Evolutionary conservation across 2,113 vertebrate species (phyloP).

Genomic region (Glareola pratincola): DNA sequence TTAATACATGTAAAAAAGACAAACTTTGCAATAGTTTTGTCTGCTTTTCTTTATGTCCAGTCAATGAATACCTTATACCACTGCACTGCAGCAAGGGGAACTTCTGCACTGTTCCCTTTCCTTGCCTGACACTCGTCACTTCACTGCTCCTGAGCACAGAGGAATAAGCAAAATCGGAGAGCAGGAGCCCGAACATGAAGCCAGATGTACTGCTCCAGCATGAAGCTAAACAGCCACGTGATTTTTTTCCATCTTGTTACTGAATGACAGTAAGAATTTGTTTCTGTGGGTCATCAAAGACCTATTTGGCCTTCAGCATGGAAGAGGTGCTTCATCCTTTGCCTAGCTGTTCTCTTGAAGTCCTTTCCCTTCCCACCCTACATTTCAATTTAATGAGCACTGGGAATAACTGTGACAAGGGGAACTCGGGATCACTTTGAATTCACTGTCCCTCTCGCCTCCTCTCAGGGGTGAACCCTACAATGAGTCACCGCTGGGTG

Average conservation of each 20-base stretch:
- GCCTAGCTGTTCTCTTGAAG: neutral
- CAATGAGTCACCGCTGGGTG: neutral
- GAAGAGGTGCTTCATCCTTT: neutral
- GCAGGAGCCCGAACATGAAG: fast-evolving
- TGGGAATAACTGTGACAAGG: neutral
- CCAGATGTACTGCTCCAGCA: neutral
- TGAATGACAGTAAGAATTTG: neutral
- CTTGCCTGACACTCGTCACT: neutral
- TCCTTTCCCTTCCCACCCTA: neutral
- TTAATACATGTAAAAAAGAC: neutral
- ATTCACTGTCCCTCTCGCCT: neutral
- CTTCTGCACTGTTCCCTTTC: neutral
- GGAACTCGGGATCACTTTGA: neutral
- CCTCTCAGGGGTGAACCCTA: neutral
- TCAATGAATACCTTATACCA: neutral
- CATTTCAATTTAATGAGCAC: neutral
- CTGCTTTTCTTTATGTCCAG: neutral
- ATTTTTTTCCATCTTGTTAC: neutral
- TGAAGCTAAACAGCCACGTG: neutral
- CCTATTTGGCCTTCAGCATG: neutral
- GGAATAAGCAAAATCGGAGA: neutral
- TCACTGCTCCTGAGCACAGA: neutral
- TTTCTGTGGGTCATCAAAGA: neutral
- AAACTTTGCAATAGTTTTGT: neutral
- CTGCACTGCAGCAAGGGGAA: neutral